Evolutionary conservation across 2,797 vertebrate genomes (phyloP).

Genomic region (Acomys russatus): DNA sequence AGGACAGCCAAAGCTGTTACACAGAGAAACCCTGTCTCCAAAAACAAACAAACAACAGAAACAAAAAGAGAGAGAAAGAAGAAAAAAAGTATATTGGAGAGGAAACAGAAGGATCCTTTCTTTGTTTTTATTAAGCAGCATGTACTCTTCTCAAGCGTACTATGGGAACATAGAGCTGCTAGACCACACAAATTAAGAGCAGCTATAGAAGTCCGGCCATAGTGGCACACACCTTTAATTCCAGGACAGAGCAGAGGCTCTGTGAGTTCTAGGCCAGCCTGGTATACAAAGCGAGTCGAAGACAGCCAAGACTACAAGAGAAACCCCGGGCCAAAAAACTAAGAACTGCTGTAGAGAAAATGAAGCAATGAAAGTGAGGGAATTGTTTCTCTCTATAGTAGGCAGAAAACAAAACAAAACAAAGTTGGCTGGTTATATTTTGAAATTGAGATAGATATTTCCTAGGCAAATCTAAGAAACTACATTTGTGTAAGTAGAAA

Average conservation of each 20-base stretch:
- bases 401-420: neutral
- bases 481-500: neutral
- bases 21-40: too few relatives aligned
- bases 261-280: too few relatives aligned
- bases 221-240: too few relatives aligned
- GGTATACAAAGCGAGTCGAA: too few relatives aligned
- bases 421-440: neutral
- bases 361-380: neutral
- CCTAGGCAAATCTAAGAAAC: constrained; percentile 5
- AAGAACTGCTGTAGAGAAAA: neutral
- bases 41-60: too few relatives aligned
- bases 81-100: neutral
- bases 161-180: neutral
- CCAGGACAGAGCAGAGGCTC: too few relatives aligned
- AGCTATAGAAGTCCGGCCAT: neutral
- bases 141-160: neutral
- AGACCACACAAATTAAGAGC: neutral
- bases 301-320: neutral
- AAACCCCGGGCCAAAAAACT: too few relatives aligned
- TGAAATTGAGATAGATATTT: constrained; percentile 4
- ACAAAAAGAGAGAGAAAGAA: too few relatives aligned
- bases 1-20: too few relatives aligned
- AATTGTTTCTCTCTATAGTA: neutral
- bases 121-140: neutral
- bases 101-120: neutral